Conservation (phyloP, 1,140 invertebrate genomes). For the Steinernema feltiae region DNA sequence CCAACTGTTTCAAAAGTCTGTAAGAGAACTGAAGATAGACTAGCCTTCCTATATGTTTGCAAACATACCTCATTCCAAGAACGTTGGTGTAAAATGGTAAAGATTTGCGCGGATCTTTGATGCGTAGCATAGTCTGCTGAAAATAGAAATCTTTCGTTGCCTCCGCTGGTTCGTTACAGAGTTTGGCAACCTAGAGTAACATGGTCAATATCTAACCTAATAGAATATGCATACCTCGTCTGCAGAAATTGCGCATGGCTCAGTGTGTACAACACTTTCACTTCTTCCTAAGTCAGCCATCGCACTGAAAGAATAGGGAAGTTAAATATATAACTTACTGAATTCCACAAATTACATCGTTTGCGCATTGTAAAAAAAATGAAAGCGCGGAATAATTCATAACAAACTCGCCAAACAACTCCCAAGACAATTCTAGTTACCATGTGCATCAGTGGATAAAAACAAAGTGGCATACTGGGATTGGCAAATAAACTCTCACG, state of each 20-base stretch:
- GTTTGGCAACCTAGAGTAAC: slow-evolving; percentile 14
- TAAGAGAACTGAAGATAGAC: slow-evolving; percentile 22
- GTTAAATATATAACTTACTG: neutral
- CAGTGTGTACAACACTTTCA: neutral
- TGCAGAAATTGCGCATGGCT: neutral
- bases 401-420: neutral
- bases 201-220: neutral
- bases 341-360: neutral
- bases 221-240: neutral
- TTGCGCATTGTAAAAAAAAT: neutral
- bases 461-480: neutral
- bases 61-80: slow-evolving; percentile 72
- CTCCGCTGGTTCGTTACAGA: slow-evolving; percentile 20
- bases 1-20: slow-evolving; percentile 73
- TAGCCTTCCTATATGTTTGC: no score
- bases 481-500: neutral
- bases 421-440: neutral
- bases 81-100: slow-evolving; percentile 83
- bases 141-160: slow-evolving; percentile 73
- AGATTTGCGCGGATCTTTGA: slow-evolving; percentile 79
- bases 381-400: neutral
- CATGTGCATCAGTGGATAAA: neutral
- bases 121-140: slow-evolving; percentile 91
- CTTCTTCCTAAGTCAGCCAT: neutral
- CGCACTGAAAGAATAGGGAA: neutral